Percentiles rank a stretch among this genome's conserved stretches.
phyloP scores from a whole-genome alignment of 2,797 vertebrate genomes.

The Lagorchestes hirsutus region DNA sequence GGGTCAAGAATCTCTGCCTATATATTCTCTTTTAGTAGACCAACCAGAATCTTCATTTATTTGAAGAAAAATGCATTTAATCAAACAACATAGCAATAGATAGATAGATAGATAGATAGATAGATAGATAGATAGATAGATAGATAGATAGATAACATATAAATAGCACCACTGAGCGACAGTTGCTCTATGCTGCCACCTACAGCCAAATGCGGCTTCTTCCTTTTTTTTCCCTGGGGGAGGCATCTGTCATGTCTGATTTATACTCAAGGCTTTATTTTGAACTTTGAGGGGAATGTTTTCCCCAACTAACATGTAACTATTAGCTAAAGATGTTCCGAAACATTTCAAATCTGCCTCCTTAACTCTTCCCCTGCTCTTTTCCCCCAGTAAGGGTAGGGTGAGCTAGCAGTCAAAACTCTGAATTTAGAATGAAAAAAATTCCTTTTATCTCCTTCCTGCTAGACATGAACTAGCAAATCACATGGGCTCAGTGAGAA shows the following conservation, averaged over 20 bases:
- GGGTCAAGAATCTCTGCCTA: background rate
- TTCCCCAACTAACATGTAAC: background rate
- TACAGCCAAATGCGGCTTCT: background rate
- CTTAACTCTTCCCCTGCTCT: background rate
- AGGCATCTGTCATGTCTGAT: background rate
- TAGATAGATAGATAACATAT: too few species aligned
- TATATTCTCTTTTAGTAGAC: background rate
- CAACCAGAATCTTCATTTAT: background rate
- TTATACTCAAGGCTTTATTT: background rate
- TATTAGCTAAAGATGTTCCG: background rate
- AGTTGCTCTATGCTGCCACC: background rate
- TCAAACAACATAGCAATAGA: background rate
- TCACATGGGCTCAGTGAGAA: background rate
- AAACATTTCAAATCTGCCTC: background rate
- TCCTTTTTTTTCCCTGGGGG: background rate
- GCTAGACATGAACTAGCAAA: background rate
- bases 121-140: too few species aligned
- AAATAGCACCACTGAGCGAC: background rate
- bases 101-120: too few species aligned
- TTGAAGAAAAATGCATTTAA: background rate
- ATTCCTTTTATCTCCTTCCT: background rate
- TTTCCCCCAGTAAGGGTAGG: background rate
- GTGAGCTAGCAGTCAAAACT: background rate
- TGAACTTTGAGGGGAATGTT: background rate
- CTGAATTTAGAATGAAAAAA: background rate